Conservation (phyloP, 1,140 invertebrate genomes). For the Diabrotica virgifera region DNA sequence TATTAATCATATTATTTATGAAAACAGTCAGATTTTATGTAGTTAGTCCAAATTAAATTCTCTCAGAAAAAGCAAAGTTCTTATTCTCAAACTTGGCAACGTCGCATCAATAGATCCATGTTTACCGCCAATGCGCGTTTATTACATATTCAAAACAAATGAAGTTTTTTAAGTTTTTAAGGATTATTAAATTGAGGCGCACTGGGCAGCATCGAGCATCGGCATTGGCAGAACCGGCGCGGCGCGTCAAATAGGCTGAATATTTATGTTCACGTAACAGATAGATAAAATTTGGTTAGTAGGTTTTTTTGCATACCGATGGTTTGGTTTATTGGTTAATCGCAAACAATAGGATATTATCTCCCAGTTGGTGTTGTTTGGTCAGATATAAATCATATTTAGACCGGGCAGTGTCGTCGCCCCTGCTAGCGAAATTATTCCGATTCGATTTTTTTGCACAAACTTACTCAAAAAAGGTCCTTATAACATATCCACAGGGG, state of each 20-base stretch:
- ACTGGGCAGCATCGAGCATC: background rate
- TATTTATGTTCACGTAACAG: background rate
- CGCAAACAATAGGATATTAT: too few species aligned
- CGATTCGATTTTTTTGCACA: too few species aligned
- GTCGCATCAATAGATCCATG: slow-evolving; percentile 18
- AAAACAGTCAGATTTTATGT: too few species aligned
- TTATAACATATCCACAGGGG: too few species aligned
- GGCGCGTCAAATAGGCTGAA: background rate
- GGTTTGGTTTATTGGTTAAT: background rate
- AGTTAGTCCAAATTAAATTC: too few species aligned
- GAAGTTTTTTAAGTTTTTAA: slow-evolving; percentile 15
- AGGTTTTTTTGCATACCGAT: background rate
- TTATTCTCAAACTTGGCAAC: background rate
- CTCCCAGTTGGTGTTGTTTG: too few species aligned
- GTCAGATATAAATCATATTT: too few species aligned
- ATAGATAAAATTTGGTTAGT: background rate
- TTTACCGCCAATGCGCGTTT: slow-evolving; percentile 28
- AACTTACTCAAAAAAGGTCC: too few species aligned
- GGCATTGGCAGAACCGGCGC: background rate
- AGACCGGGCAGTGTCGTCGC: too few species aligned
- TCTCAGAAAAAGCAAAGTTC: too few species aligned
- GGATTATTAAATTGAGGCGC: background rate
- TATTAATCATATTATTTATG: too few species aligned
- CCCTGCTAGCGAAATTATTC: too few species aligned
- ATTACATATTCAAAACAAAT: slow-evolving; percentile 29